These are phyloP conservation scores for Beroe ovata DNA, from an alignment of 37 sponge, comb jelly and placozoan species.

Conservation along the genomic window DNA sequence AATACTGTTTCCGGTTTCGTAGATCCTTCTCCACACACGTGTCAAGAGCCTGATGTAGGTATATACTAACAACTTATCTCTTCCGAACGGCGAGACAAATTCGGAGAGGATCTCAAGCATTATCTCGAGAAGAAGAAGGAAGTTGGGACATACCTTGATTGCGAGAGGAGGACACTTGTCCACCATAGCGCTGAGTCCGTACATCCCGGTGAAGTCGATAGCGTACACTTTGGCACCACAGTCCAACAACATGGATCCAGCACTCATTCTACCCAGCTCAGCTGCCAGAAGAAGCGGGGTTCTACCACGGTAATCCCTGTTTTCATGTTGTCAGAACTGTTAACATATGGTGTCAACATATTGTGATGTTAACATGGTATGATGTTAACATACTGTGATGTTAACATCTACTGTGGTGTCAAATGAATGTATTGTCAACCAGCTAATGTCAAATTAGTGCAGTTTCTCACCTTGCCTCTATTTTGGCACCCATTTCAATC, in stretches of 20 bases:
- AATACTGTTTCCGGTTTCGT: constrained; percentile 47
- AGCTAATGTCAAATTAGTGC: no score
- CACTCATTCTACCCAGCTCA: constrained; percentile 68
- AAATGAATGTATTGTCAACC: no score
- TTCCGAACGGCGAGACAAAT: no score
- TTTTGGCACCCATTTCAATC: constrained; percentile 37
- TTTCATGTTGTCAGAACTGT: no score
- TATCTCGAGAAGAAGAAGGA: no score
- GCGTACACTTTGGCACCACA: constrained; percentile 64
- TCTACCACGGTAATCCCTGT: constrained; percentile 71
- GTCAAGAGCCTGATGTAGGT: constrained; percentile 52
- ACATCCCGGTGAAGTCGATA: constrained; percentile 65
- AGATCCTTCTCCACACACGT: constrained; percentile 54
- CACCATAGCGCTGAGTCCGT: constrained; percentile 66
- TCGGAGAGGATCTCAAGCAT: no score
- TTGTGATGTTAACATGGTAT: no score
- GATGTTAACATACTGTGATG: no score
- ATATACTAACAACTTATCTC: no score
- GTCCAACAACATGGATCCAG: constrained; percentile 63
- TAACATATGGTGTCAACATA: no score
- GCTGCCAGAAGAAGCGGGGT: constrained; percentile 80
- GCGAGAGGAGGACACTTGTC: constrained; percentile 65
- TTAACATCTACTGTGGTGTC: no score
- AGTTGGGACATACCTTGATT: no score
- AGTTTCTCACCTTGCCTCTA: constrained; percentile 59